These are phyloP conservation scores for Notocelia uddmanniana DNA, from an alignment of 2,888 invertebrate species.

Conservation along the genomic window DNA sequence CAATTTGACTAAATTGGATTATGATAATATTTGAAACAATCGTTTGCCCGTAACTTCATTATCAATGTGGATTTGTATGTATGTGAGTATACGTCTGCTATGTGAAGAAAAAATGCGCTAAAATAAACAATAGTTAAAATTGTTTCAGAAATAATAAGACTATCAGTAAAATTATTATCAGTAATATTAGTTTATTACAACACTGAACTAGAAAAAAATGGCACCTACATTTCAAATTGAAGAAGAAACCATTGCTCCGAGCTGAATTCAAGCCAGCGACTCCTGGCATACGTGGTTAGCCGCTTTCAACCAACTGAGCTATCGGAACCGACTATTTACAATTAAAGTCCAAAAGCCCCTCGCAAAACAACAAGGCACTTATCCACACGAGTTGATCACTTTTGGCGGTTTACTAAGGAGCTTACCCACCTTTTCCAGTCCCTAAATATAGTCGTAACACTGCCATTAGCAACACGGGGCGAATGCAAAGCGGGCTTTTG, in stretches of 20 bases:
- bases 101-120: too few species aligned
- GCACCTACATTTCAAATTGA: too few species aligned
- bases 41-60: background rate
- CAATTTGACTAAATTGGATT: background rate
- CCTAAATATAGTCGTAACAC: conserved; percentile 28
- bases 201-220: too few species aligned
- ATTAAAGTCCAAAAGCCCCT: background rate
- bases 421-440: conserved; percentile 31
- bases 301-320: too few species aligned
- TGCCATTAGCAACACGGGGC: conserved; percentile 41
- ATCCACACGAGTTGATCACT: conserved; percentile 33
- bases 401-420: conserved; percentile 30
- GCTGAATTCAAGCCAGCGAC: too few species aligned
- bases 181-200: too few species aligned
- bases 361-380: conserved; percentile 12
- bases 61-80: too few species aligned
- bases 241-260: too few species aligned
- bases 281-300: too few species aligned
- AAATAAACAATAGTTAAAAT: background rate
- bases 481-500: conserved; percentile 47
- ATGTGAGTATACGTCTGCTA: too few species aligned
- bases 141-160: too few species aligned
- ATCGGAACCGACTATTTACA: background rate
- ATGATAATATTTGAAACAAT: background rate
- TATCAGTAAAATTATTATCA: too few species aligned